Conservation (phyloP, 2,113 vertebrate species). For the Sceloporus tristichus region DNA sequence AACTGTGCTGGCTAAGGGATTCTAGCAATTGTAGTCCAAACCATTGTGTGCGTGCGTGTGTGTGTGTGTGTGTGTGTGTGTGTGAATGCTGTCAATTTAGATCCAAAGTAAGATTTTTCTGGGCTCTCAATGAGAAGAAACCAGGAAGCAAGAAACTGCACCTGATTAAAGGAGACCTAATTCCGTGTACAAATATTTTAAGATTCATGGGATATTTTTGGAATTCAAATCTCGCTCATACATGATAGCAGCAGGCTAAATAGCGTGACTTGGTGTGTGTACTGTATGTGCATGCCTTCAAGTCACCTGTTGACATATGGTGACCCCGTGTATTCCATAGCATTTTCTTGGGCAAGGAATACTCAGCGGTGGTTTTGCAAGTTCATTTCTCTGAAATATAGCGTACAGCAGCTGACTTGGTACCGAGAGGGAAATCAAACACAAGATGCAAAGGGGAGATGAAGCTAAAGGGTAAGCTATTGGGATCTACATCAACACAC, state of each 20-base stretch:
- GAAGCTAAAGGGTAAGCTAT: background rate
- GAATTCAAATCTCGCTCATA: background rate
- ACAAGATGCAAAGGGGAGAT: background rate
- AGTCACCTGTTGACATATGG: too few relatives aligned
- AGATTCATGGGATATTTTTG: background rate
- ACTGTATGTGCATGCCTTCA: too few relatives aligned
- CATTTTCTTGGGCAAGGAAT: too few relatives aligned
- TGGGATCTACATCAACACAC: background rate
- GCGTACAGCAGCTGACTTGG: background rate
- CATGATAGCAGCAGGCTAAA: background rate
- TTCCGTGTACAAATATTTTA: background rate
- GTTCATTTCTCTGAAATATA: too few relatives aligned
- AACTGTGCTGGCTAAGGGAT: too few relatives aligned
- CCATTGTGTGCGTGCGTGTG: too few relatives aligned
- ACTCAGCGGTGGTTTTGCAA: too few relatives aligned
- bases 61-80: too few relatives aligned
- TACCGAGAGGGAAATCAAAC: background rate
- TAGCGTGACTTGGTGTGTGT: background rate
- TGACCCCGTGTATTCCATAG: too few relatives aligned
- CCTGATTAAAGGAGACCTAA: background rate
- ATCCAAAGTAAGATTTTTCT: conserved; percentile 1
- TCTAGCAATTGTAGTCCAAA: too few relatives aligned
- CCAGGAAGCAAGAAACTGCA: background rate
- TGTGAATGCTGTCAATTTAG: background rate
- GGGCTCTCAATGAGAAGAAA: background rate